phyloP scores from a whole-genome alignment of 30 jellyfish, hydroid and myxozoan species.

The Morbakka virulenta region DNA sequence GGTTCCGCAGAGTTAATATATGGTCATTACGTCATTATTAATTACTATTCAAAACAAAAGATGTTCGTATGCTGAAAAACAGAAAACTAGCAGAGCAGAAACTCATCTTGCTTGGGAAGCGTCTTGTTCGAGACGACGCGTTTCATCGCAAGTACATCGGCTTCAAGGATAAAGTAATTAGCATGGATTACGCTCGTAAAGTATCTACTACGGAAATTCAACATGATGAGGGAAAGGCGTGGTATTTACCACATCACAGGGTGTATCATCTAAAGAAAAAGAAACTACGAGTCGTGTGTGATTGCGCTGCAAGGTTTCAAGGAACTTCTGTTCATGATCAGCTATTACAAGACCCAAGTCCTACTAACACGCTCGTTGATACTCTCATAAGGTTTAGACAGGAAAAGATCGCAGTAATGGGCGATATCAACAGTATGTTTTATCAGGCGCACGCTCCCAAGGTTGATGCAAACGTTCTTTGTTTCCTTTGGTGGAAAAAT shows the following conservation, averaged over 20 bases:
- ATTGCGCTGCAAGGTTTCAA: constrained; percentile 60
- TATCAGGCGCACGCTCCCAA: constrained; percentile 52
- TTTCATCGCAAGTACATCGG: constrained; percentile 1
- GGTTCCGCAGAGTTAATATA: constrained; percentile 14
- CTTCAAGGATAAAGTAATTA: background rate
- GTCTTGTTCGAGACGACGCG: background rate
- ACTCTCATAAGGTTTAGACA: constrained; percentile 61
- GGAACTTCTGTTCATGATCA: constrained; percentile 45
- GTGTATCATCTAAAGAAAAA: constrained; percentile 55
- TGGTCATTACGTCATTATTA: constrained; percentile 51
- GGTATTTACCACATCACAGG: constrained; percentile 78
- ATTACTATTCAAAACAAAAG: constrained; percentile 27
- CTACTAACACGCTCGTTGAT: constrained; percentile 40
- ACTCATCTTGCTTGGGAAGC: background rate
- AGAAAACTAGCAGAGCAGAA: constrained; percentile 10
- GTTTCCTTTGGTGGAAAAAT: constrained; percentile 65
- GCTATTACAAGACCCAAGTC: constrained; percentile 66
- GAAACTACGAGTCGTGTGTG: constrained; percentile 61
- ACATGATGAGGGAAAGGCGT: background rate
- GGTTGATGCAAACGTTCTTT: constrained; percentile 21
- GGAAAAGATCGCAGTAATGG: constrained; percentile 52
- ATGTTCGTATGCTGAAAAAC: constrained; percentile 28
- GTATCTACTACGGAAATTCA: background rate
- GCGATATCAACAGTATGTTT: constrained; percentile 70
- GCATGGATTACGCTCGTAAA: constrained; percentile 18